phyloP scores from a whole-genome alignment of 2,888 invertebrate genomes.

The Cyrtodaria siliqua region DNA sequence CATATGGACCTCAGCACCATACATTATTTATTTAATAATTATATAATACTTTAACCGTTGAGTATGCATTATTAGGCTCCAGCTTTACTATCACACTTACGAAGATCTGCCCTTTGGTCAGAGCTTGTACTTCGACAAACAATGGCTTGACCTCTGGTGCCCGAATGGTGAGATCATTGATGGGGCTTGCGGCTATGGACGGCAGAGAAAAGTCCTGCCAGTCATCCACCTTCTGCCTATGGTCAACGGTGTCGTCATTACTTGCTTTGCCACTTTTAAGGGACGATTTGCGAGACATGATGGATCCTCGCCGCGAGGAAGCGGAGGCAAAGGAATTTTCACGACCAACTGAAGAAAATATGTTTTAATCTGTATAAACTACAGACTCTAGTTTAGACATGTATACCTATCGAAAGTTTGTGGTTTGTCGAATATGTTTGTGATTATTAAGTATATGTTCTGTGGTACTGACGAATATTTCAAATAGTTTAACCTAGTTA shows the following conservation, averaged over 20 bases:
- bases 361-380: too few species aligned
- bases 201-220: conserved; percentile 55
- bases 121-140: conserved; percentile 73
- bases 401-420: too few species aligned
- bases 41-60: too few species aligned
- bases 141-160: conserved; percentile 53
- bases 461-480: too few species aligned
- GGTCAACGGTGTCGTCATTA: conserved; percentile 9
- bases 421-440: too few species aligned
- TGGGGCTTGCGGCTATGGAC: conserved; percentile 37
- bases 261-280: conserved; percentile 21
- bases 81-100: conserved; percentile 68
- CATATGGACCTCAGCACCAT: too few species aligned
- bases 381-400: too few species aligned
- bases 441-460: too few species aligned
- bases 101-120: conserved; percentile 78
- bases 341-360: conserved; percentile 30
- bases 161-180: conserved; percentile 35
- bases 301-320: conserved; percentile 23
- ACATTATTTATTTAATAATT: too few species aligned
- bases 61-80: too few species aligned
- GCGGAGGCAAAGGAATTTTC: conserved; percentile 42
- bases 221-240: conserved; percentile 50
- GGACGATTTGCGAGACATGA: conserved; percentile 15
- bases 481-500: too few species aligned